phyloP scores from a whole-genome alignment of 2,888 invertebrate species.

The Prosopocoilus inquinatus region DNA sequence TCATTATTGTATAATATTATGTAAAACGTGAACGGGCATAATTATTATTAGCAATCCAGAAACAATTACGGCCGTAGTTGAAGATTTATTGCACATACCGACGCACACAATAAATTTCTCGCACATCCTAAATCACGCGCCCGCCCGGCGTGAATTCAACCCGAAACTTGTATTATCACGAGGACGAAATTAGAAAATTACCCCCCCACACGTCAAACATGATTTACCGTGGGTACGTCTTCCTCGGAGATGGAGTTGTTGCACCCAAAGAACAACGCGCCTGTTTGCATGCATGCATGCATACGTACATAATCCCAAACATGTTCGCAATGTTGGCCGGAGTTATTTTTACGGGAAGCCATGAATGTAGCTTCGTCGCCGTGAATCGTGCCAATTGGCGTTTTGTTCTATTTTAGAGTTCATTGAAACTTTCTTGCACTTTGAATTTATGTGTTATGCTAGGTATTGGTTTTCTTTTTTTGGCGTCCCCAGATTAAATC shows the following conservation, averaged over 20 bases:
- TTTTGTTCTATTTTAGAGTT: conserved; percentile 46
- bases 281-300: too few relatives aligned
- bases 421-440: conserved; percentile 37
- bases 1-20: conserved; percentile 2
- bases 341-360: conserved; percentile 21
- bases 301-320: conserved; percentile 39
- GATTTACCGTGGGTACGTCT: too few relatives aligned
- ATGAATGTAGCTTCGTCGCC: conserved; percentile 35
- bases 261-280: too few relatives aligned
- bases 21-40: conserved; percentile 1
- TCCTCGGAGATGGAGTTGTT: too few relatives aligned
- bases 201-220: too few relatives aligned
- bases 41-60: conserved; percentile 1
- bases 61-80: not conserved
- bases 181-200: too few relatives aligned
- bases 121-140: not conserved
- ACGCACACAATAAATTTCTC: conserved; percentile 1
- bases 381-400: conserved; percentile 45
- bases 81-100: not conserved
- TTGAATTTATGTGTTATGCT: conserved; percentile 20
- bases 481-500: too few relatives aligned
- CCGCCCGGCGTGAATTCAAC: not conserved
- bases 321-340: conserved; percentile 38
- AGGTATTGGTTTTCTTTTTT: conserved; percentile 13
- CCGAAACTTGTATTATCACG: not conserved